phyloP scores from a whole-genome alignment of 1,140 invertebrate species.

The Brachionus rubens region DNA sequence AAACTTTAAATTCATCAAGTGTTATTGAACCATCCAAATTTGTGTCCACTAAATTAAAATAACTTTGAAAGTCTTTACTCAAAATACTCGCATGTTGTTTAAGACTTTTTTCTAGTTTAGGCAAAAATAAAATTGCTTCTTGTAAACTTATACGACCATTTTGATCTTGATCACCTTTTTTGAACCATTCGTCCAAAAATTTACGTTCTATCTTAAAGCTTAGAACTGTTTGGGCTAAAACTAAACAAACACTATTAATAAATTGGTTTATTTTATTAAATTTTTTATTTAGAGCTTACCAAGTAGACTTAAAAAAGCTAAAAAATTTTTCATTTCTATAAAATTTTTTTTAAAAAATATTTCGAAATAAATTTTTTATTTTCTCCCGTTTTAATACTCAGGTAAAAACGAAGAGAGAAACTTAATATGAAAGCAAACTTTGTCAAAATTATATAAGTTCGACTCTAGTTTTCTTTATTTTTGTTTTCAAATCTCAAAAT shows the following conservation, averaged over 20 bases:
- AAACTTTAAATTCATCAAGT: background rate
- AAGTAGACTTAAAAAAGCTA: too few relatives aligned
- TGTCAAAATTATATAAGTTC: too few relatives aligned
- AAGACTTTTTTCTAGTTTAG: slow-evolving; percentile 5
- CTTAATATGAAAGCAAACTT: too few relatives aligned
- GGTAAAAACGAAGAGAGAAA: too few relatives aligned
- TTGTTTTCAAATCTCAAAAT: too few relatives aligned
- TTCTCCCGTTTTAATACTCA: too few relatives aligned
- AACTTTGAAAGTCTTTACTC: background rate
- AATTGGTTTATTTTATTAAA: too few relatives aligned
- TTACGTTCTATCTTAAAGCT: background rate
- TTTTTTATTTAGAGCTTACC: too few relatives aligned
- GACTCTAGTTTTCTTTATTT: too few relatives aligned
- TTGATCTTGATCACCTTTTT: background rate
- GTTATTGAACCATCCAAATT: background rate
- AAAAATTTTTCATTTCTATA: too few relatives aligned
- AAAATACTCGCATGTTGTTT: background rate
- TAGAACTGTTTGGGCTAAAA: background rate
- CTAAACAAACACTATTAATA: background rate
- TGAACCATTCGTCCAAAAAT: slow-evolving; percentile 10
- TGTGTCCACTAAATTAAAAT: slow-evolving; percentile 9
- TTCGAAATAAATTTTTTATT: too few relatives aligned
- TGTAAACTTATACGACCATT: background rate
- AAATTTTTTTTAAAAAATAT: too few relatives aligned
- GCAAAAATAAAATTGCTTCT: slow-evolving; percentile 1